Base-by-base conservation (phyloP, 92 coral and sea anemone genomes). In the Plumapathes pennacea region DNA sequence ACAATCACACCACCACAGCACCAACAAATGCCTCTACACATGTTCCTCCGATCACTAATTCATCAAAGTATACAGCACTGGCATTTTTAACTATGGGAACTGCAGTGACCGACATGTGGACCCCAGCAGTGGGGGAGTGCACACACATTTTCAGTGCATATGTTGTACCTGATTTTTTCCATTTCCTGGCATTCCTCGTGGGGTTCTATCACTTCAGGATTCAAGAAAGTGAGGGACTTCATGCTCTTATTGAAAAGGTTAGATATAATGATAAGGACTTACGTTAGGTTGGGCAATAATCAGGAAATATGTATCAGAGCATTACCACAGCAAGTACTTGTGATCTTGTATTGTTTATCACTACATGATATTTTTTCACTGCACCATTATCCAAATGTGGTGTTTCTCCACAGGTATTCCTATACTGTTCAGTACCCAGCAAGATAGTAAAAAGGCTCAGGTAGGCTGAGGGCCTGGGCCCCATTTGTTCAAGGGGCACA, bases 201-300 rank as follows among this genome's bases (percentile, higher is more conserved):
- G 90, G 98, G 10, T 77, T 92, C 50, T 92, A 92, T 64, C 74
- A 83, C 67, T 92, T 80, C 39, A 80, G 98, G 44, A 74, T 89
- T 42, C 88, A 83, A 59, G 87, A 85, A 58, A 89, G 83, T 62
- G 98, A 92, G 60, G 96, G 92, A 14, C 74, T 92, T 1, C 87
- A 88, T 38, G 96, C 88, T 8, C 51, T 92, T 13, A 84, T 90
- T 79, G 97, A 90, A 69, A 90, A 88, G 90, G 97, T 86, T 60
- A 42, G 20, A 0, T n/a, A n/a, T n/a, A n/a, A n/a, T n/a, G n/a
- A n/a, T n/a, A n/a, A n/a, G n/a, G n/a, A n/a, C n/a, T n/a, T n/a
- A n/a, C n/a, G n/a, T n/a, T n/a, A n/a, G n/a, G n/a, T n/a, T n/a
- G n/a, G n/a, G n/a, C n/a, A n/a, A n/a, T n/a, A n/a, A n/a, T n/a